Conservation (phyloP, 2,888 invertebrate species). For the Cecidostiba fungosa region DNA sequence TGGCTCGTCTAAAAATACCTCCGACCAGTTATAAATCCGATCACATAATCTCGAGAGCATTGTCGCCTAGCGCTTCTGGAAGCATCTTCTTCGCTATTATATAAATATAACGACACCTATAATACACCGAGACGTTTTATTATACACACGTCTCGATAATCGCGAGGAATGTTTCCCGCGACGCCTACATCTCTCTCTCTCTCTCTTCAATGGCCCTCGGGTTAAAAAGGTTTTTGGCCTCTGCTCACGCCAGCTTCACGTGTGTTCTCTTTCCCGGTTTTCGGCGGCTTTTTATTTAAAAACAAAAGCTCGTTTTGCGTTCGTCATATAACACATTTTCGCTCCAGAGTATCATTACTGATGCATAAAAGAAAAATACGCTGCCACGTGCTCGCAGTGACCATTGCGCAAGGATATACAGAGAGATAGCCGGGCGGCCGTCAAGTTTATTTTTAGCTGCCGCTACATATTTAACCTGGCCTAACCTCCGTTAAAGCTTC, state of each 20-base stretch:
- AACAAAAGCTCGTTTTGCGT: background rate
- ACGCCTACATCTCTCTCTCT: background rate
- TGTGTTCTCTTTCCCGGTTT: too few relatives aligned
- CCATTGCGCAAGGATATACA: constrained; percentile 73
- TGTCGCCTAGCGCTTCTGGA: too few relatives aligned
- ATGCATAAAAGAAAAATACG: background rate
- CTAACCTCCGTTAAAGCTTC: constrained; percentile 72
- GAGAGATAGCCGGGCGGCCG: constrained; percentile 69
- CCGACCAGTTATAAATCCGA: too few relatives aligned
- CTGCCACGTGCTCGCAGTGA: constrained; percentile 74
- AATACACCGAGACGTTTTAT: too few relatives aligned
- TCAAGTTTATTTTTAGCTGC: constrained; percentile 78
- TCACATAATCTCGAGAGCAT: too few relatives aligned
- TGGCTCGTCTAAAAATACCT: too few relatives aligned
- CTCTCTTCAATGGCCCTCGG: background rate
- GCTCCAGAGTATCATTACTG: background rate
- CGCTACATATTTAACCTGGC: constrained; percentile 79
- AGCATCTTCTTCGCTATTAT: too few relatives aligned
- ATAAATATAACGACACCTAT: background rate
- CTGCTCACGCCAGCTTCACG: background rate
- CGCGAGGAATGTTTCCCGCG: background rate
- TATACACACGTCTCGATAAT: background rate
- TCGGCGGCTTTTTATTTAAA: background rate
- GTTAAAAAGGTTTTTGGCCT: constrained; percentile 11
- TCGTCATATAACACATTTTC: background rate